Evolutionary conservation across 2,888 invertebrate species (phyloP).

Genomic region (Drymonia ruficornis): DNA sequence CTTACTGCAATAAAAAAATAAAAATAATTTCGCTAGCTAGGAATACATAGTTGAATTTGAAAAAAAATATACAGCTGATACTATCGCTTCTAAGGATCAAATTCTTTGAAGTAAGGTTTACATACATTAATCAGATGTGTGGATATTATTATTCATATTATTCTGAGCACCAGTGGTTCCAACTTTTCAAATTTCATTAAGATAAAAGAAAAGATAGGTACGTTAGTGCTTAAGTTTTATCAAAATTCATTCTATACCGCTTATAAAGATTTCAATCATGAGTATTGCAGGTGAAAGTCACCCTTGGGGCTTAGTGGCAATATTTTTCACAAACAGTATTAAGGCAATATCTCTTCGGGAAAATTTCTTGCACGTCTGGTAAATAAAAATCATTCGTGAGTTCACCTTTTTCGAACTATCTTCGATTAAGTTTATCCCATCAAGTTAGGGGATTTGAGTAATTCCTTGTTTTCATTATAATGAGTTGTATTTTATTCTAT

Average conservation of each 20-base stretch:
- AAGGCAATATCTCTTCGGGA: background rate
- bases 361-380: background rate
- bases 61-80: no score
- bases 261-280: conserved; percentile 3
- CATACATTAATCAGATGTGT: no score
- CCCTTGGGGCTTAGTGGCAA: background rate
- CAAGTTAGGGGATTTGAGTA: background rate
- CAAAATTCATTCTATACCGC: background rate
- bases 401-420: background rate
- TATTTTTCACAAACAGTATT: conserved; percentile 14
- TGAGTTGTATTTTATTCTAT: no score
- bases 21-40: no score
- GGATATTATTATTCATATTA: no score
- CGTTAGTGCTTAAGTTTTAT: background rate
- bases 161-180: no score
- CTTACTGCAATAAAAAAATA: no score
- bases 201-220: background rate
- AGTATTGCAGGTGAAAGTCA: background rate
- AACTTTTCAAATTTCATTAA: background rate
- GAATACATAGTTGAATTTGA: no score
- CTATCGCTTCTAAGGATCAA: no score
- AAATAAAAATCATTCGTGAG: background rate
- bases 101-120: no score
- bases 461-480: background rate
- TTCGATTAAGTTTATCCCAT: background rate